A percentile compares a stretch with the other conserved stretches of the same genome.
phyloP scores from a whole-genome alignment of 2,113 vertebrate genomes.

The Rhabdomys dilectus region DNA sequence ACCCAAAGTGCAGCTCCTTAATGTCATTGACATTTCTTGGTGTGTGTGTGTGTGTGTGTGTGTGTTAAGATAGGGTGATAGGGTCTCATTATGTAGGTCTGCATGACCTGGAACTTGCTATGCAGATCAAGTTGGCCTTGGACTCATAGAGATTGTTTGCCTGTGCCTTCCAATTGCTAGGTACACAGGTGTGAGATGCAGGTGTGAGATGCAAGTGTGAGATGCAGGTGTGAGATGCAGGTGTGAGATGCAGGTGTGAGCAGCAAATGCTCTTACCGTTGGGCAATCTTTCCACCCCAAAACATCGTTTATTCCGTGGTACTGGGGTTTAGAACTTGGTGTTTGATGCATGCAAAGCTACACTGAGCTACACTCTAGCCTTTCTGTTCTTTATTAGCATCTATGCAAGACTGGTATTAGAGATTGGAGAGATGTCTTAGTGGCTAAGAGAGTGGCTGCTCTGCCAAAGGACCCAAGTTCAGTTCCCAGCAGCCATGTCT shows the following conservation, averaged over 20 bases:
- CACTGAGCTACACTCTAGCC: not conserved
- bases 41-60: not conserved
- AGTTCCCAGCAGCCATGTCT: not conserved
- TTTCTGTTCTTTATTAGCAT: slow-evolving; percentile 29
- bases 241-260: not conserved
- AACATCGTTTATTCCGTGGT: not conserved
- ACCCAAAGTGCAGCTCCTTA: too few relatives aligned
- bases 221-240: not conserved
- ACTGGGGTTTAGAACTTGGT: not conserved
- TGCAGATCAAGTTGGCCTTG: too few relatives aligned
- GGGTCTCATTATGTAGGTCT: not conserved
- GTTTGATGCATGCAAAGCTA: too few relatives aligned
- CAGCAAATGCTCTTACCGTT: not conserved
- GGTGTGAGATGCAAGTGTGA: not conserved
- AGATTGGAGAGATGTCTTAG: not conserved
- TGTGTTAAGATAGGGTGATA: not conserved
- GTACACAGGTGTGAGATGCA: not conserved
- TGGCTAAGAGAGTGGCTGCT: not conserved
- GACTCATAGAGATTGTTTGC: not conserved
- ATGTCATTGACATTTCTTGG: not conserved
- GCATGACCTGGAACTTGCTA: not conserved
- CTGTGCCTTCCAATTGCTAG: not conserved
- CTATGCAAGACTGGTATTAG: not conserved
- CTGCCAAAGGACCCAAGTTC: not conserved
- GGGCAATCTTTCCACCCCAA: not conserved